A percentile compares a stretch with the other conserved stretches of the same genome.
Evolutionary conservation across 2,113 vertebrate species (phyloP).

Genomic region (Alectura lathami): DNA sequence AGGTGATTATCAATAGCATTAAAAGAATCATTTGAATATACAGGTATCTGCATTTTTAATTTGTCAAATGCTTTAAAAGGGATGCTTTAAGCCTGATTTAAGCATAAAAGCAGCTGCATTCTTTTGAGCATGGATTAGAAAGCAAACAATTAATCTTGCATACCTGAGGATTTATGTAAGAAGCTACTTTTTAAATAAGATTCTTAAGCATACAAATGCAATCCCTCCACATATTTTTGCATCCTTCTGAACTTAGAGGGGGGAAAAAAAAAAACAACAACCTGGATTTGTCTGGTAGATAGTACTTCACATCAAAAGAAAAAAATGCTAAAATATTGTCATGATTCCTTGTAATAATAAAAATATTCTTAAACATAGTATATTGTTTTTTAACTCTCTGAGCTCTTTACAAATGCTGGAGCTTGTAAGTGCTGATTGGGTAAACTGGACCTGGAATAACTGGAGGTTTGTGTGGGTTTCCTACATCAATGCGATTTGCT

Average conservation of each 20-base stretch:
- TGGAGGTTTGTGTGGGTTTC: neutral
- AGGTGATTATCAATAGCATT: neutral
- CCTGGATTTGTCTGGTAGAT: neutral
- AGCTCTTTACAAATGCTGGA: constrained; percentile 32
- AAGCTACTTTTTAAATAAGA: constrained; percentile 37
- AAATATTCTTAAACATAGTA: neutral
- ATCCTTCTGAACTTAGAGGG: neutral
- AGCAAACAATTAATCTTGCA: constrained; percentile 50
- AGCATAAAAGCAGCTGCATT: constrained; percentile 53
- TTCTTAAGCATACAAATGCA: constrained; percentile 16
- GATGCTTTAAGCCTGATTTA: constrained; percentile 41
- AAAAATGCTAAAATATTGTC: constrained; percentile 17
- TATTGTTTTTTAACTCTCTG: neutral
- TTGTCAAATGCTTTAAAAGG: constrained; percentile 28
- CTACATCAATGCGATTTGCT: neutral
- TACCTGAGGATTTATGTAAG: constrained; percentile 60
- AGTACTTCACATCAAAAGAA: constrained; percentile 8
- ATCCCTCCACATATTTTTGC: constrained; percentile 15
- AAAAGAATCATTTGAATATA: neutral
- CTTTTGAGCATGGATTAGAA: constrained; percentile 63
- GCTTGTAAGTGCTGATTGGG: constrained; percentile 13
- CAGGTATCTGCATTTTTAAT: neutral
- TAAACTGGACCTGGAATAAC: neutral
- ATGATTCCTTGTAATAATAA: neutral
- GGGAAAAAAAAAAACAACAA: neutral